These are phyloP conservation scores for Tapera naevia DNA, from an alignment of 2,797 vertebrate genomes.

Conservation along the genomic window DNA sequence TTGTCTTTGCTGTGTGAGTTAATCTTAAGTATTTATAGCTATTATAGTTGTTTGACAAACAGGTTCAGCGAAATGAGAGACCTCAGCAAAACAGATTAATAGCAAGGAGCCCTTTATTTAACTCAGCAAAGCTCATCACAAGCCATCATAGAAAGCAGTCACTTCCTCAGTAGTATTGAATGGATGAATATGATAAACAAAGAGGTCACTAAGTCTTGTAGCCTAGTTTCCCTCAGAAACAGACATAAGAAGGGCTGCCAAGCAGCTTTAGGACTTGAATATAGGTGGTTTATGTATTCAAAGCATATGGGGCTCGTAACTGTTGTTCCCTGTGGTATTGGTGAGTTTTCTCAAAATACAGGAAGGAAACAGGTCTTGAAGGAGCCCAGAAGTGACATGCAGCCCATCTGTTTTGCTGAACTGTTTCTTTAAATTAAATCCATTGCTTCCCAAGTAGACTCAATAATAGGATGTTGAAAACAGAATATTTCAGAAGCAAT, in stretches of 20 bases:
- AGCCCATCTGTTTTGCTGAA: conserved; percentile 4
- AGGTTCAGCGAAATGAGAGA: conserved; percentile 25
- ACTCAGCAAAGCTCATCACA: conserved; percentile 39
- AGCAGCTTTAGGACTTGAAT: neutral
- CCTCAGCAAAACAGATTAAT: conserved; percentile 28
- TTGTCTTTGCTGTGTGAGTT: conserved; percentile 33
- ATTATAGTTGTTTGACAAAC: neutral
- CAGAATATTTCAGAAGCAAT: conserved; percentile 17
- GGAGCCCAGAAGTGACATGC: neutral
- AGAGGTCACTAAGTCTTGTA: neutral
- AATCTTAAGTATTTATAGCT: conserved; percentile 39
- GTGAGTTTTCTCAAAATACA: conserved; percentile 9
- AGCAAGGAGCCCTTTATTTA: conserved; percentile 41
- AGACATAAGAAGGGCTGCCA: neutral
- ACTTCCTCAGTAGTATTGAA: neutral
- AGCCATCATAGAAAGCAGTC: conserved; percentile 17
- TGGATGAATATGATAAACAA: conserved; percentile 33
- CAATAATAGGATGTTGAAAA: conserved; percentile 27
- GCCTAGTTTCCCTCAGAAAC: neutral
- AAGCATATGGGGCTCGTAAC: neutral
- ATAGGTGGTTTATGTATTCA: neutral
- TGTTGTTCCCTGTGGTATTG: conserved; percentile 8
- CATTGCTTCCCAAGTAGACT: conserved; percentile 17
- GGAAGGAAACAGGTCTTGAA: conserved; percentile 14
- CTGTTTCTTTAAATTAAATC: conserved; percentile 40